A percentile compares a stretch with the other conserved stretches of the same genome.
phyloP scores from a whole-genome alignment of 2,113 vertebrate species.

The Scopus umbretta region DNA sequence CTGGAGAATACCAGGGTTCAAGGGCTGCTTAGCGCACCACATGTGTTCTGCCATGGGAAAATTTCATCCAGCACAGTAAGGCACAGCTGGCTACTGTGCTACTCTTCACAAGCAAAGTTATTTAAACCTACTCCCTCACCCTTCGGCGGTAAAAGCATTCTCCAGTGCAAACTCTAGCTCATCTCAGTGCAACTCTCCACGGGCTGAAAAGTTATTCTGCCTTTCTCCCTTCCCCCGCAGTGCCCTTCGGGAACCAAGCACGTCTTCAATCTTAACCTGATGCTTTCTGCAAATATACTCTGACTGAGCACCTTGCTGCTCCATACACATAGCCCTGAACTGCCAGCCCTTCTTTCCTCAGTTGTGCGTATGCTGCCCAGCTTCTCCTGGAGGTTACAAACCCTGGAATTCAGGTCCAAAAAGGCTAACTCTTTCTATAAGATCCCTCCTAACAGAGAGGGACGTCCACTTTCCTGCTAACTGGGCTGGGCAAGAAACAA shows the following conservation, averaged over 20 bases:
- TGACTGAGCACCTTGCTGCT: neutral
- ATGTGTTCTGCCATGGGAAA: accelerated
- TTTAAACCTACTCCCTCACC: neutral
- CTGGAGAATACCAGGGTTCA: neutral
- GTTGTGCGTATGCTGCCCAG: accelerated
- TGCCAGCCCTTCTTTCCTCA: neutral
- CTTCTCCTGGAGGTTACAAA: neutral
- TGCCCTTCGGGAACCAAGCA: neutral
- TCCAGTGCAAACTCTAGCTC: accelerated
- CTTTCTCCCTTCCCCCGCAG: neutral
- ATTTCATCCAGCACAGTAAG: neutral
- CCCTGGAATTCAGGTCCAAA: accelerated
- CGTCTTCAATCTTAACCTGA: neutral
- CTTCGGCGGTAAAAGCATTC: neutral
- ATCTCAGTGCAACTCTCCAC: neutral
- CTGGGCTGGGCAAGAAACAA: neutral
- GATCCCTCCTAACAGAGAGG: no score
- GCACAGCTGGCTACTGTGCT: neutral
- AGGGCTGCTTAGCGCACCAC: neutral
- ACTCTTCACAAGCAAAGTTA: neutral
- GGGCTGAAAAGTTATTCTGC: neutral
- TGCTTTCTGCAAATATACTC: neutral
- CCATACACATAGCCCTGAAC: accelerated
- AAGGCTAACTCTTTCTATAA: neutral
- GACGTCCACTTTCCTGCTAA: neutral